These are phyloP conservation scores for Hipparchia semele DNA, from an alignment of 2,888 invertebrate species.

Conservation along the genomic window DNA sequence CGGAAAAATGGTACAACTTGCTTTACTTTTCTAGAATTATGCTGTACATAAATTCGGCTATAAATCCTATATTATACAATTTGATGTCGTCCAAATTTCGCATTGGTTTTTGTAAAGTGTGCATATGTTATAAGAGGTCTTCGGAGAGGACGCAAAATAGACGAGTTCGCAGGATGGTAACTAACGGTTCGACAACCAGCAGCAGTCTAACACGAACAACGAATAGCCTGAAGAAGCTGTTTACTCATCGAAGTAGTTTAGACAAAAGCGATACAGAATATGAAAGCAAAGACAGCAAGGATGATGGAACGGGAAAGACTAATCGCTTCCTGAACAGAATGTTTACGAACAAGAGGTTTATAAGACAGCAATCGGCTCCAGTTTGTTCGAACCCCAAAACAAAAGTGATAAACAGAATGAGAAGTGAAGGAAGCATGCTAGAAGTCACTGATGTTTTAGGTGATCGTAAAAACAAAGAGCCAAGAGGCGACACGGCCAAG, in stretches of 20 bases:
- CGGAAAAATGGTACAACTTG: slow-evolving; percentile 91
- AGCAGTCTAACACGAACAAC: slow-evolving; percentile 85
- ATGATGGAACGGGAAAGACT: slow-evolving; percentile 49
- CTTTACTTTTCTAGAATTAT: slow-evolving; percentile 93
- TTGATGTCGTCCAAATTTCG: slow-evolving; percentile 96
- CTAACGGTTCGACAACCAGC: slow-evolving; percentile 84
- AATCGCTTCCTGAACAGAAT: slow-evolving; percentile 66
- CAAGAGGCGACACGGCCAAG: slow-evolving; percentile 51
- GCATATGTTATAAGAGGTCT: slow-evolving; percentile 80
- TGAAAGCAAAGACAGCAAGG: slow-evolving; percentile 56
- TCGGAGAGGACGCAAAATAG: slow-evolving; percentile 66
- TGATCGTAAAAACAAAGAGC: slow-evolving; percentile 45
- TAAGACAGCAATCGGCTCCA: slow-evolving; percentile 74
- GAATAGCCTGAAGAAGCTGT: slow-evolving; percentile 80
- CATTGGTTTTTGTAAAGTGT: slow-evolving; percentile 88
- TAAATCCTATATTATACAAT: slow-evolving; percentile 96
- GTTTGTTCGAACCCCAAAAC: slow-evolving; percentile 62
- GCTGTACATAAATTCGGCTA: slow-evolving; percentile 94
- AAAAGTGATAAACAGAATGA: slow-evolving; percentile 65
- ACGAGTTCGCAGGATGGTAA: slow-evolving; percentile 77
- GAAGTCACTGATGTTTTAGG: slow-evolving; percentile 54
- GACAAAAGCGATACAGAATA: slow-evolving; percentile 68
- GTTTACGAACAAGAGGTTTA: slow-evolving; percentile 63
- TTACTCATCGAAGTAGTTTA: slow-evolving; percentile 71
- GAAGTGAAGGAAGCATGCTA: slow-evolving; percentile 66